Percentiles rank a stretch among this genome's conserved stretches.
Evolutionary conservation across 1,140 invertebrate genomes (phyloP).

Genomic region (Periplaneta americana): DNA sequence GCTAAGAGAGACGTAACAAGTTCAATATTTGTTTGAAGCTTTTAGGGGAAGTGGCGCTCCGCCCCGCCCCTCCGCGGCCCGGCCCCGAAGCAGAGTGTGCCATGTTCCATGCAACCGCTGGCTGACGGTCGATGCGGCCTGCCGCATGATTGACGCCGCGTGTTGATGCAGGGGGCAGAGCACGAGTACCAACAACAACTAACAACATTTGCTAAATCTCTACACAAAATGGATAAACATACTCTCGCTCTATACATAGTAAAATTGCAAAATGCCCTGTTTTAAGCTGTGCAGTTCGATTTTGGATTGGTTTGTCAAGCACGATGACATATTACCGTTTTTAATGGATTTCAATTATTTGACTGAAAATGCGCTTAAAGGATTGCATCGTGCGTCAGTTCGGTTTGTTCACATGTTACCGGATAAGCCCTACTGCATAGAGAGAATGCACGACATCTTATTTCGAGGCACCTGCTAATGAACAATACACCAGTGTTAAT

Average conservation of each 20-base stretch:
- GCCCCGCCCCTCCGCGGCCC: no score
- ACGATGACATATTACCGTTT: background rate
- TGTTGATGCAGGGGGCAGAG: no score
- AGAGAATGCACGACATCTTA: background rate
- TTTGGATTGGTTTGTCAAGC: background rate
- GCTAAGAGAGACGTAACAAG: background rate
- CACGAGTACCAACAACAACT: no score
- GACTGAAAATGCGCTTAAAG: background rate
- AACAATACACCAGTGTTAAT: no score
- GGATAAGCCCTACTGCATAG: background rate
- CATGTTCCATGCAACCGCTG: no score
- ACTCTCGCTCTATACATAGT: background rate
- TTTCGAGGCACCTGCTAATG: no score
- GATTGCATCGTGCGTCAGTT: background rate
- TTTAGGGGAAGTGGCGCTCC: no score
- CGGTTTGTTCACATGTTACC: background rate
- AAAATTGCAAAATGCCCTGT: background rate
- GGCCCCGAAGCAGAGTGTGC: no score
- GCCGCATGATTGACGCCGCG: background rate
- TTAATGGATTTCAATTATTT: background rate
- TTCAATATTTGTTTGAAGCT: background rate
- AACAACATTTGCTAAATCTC: background rate
- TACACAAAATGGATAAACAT: background rate
- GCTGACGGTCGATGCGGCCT: background rate
- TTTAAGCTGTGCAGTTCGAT: background rate